Conservation (phyloP, 2,113 vertebrate species). For the Chaenocephalus aceratus region DNA sequence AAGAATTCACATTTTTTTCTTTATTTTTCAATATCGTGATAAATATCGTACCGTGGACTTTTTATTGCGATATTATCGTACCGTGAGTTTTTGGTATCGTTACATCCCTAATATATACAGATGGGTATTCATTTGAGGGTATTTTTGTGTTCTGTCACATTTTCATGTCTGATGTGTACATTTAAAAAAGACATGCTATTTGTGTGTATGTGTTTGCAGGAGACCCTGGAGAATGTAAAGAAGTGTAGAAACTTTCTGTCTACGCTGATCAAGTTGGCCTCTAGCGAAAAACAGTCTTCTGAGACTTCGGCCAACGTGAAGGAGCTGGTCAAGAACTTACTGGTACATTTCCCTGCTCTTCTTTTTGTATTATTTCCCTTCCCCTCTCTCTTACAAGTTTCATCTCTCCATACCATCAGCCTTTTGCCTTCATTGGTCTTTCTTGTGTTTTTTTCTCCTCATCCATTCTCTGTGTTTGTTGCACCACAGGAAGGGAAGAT, state of each 20-base stretch:
- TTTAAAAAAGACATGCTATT: not conserved
- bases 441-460: not conserved
- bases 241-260: slow-evolving; percentile 97
- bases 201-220: slow-evolving; percentile 78
- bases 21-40: too few species aligned
- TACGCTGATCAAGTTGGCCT: slow-evolving; percentile 95
- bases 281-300: slow-evolving; percentile 92
- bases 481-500: slow-evolving; percentile 90
- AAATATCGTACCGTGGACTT: too few species aligned
- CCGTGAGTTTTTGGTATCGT: too few species aligned
- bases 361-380: not conserved
- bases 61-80: too few species aligned
- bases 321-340: slow-evolving; percentile 92
- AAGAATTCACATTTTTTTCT: too few species aligned
- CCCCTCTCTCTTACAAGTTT: not conserved
- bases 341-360: slow-evolving; percentile 83
- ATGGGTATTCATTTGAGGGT: not conserved
- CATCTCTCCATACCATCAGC: not conserved
- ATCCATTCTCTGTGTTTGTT: not conserved
- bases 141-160: not conserved
- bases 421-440: not conserved
- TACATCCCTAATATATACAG: too few species aligned
- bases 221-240: slow-evolving; percentile 97
- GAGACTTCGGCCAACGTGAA: slow-evolving; percentile 95
- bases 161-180: not conserved